Evolutionary conservation across 2,113 vertebrate genomes (phyloP), one percentile per base, ranked within the genome.

Genomic region (Nerophis ophidion): DNA sequence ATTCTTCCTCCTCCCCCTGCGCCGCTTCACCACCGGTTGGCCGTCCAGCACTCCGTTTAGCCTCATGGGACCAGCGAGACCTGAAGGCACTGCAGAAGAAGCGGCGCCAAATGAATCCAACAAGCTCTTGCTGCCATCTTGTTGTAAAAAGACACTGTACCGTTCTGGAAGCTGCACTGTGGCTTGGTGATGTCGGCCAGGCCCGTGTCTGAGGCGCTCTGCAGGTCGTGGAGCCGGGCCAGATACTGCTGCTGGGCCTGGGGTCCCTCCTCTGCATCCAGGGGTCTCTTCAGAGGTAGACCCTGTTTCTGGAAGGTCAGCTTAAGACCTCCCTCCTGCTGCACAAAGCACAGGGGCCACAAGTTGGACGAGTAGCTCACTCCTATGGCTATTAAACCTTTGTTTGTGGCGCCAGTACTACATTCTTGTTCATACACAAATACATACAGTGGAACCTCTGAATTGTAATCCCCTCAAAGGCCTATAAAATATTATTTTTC

Each of bases 251-350:
- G 97, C 84, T 99, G 96, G 48, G 93, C 93, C 65, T 92, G 67
- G 4, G 86, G 84, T 51, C 91, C 88, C 70, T 98, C 97, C 49
- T 98, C 96, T 0, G 83, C 81, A 58, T 98, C 95, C 71, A 94
- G 86, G 4, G 93, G 91, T 63, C 95, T 93, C 85, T 98, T 99
- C 75, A 95, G 90, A 69, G 92, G 90, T 72, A 91, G 78, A 50
- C 93, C 95, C 84, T 98, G 95, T 88, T 99, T 99, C 89, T 99
- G 97, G 92, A 99, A 98, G 76, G 95, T 99, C 87, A 99, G 85
- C 88, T 99, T 99, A 83, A 99, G 91, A 80, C 96, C 93, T 75
- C 95, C 94, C 86, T 99, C 97, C 93, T 98, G 89, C 91, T 92
- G 71, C 50, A 45, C 13, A 66, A 11, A 12, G 33, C 11, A 55